Evolutionary conservation across 2,113 vertebrate species (phyloP).

Genomic region (Chrysemys picta): DNA sequence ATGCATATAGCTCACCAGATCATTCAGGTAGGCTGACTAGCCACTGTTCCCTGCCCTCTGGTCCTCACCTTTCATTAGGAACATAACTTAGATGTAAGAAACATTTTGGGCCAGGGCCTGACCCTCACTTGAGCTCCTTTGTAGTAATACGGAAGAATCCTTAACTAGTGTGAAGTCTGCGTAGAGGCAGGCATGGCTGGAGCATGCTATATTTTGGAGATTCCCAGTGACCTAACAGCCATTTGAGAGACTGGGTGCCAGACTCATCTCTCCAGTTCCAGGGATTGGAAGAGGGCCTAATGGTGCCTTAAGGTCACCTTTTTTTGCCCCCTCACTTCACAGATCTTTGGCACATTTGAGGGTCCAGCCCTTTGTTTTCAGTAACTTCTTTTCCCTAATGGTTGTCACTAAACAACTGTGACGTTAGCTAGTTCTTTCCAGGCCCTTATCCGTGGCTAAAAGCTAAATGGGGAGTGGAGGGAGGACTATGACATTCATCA

Average conservation of each 20-base stretch:
- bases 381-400: not conserved
- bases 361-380: not conserved
- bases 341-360: not conserved
- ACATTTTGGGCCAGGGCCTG: not conserved
- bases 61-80: not conserved
- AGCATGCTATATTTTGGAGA: not conserved
- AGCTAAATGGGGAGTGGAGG: not conserved
- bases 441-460: not conserved
- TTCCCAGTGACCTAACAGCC: not conserved
- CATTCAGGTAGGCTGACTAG: not conserved
- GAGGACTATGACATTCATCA: not conserved
- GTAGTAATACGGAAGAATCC: not conserved
- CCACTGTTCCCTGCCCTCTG: not conserved
- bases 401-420: not conserved
- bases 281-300: rapidly evolving
- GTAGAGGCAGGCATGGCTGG: not conserved
- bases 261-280: not conserved
- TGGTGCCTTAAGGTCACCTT: not conserved
- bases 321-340: not conserved
- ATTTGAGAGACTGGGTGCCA: not conserved
- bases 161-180: not conserved
- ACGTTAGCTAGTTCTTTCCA: not conserved
- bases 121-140: not conserved
- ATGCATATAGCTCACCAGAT: not conserved
- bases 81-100: not conserved